Evolutionary conservation across 2,888 invertebrate species (phyloP).

Genomic region (Caenorhabditis macrosperma): DNA sequence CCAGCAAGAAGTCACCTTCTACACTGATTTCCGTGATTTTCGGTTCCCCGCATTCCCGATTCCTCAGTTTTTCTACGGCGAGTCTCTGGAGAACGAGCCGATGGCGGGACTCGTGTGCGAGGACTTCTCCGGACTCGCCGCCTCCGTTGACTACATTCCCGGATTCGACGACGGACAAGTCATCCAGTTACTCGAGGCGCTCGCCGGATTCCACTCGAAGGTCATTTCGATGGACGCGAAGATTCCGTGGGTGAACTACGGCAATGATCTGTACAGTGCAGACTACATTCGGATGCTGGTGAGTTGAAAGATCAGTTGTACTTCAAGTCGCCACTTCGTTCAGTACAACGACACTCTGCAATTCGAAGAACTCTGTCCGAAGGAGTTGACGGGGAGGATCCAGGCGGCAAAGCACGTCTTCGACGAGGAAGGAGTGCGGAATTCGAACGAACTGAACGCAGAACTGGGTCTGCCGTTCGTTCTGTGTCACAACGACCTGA

Average conservation of each 20-base stretch:
- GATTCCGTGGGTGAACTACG: slow-evolving; percentile 37
- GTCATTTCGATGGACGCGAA: slow-evolving; percentile 1
- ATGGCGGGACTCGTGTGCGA: slow-evolving; percentile 49
- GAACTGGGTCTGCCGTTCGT: slow-evolving; percentile 38
- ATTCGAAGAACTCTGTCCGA: slow-evolving; percentile 38
- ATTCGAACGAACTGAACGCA: slow-evolving; percentile 11
- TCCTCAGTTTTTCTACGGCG: slow-evolving; percentile 44
- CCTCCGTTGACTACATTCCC: slow-evolving; percentile 41
- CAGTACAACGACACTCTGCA: slow-evolving; percentile 51
- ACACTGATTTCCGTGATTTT: slow-evolving; percentile 19
- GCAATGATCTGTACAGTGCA: slow-evolving; percentile 32
- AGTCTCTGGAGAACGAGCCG: slow-evolving; percentile 27
- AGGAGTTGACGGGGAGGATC: slow-evolving; percentile 35
- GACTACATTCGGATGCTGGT: slow-evolving; percentile 47
- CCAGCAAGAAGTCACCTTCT: slow-evolving; percentile 41
- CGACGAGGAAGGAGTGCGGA: slow-evolving; percentile 33
- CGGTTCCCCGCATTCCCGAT: slow-evolving; percentile 42
- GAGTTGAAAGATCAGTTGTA: neutral
- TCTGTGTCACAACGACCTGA: slow-evolving; percentile 48
- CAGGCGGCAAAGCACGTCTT: slow-evolving; percentile 32
- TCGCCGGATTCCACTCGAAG: slow-evolving; percentile 44
- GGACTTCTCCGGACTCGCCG: slow-evolving; percentile 30
- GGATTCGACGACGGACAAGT: slow-evolving; percentile 37
- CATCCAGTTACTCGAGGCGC: slow-evolving; percentile 29
- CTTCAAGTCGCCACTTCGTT: neutral